phyloP scores from a whole-genome alignment of 2,888 invertebrate species.

The Caradrina kadenii region DNA sequence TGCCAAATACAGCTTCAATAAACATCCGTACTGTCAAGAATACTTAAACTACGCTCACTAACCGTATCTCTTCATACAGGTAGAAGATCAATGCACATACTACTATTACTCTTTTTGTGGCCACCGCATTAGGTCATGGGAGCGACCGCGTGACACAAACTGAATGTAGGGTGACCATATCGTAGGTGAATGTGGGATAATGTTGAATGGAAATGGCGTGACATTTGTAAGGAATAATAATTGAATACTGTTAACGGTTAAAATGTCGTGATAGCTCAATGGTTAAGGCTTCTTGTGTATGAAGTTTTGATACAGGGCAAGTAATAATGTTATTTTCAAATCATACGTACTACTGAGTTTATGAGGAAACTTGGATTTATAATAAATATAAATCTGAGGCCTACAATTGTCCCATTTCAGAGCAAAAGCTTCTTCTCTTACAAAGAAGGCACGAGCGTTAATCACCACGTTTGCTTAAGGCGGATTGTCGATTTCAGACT shows the following conservation, averaged over 20 bases:
- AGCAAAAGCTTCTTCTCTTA: no score
- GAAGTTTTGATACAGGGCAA: no score
- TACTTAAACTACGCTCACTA: conserved; percentile 1
- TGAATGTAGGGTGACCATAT: conserved; percentile 70
- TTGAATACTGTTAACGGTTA: neutral
- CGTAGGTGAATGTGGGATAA: conserved; percentile 32
- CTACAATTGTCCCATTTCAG: no score
- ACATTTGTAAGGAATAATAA: neutral
- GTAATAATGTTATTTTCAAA: no score
- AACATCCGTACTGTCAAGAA: neutral
- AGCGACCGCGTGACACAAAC: conserved; percentile 84
- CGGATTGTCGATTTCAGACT: no score
- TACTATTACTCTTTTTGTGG: conserved; percentile 57
- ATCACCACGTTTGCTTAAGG: no score
- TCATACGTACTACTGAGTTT: no score
- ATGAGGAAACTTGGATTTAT: no score
- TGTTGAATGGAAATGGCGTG: conserved; percentile 19
- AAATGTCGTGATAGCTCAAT: no score
- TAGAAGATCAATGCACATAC: conserved; percentile 40
- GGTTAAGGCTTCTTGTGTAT: no score
- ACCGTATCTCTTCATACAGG: conserved; percentile 37
- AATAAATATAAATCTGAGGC: no score
- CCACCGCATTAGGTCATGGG: conserved; percentile 82
- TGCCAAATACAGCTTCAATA: neutral
- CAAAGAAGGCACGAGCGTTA: no score